Evolutionary conservation across 2,113 vertebrate species (phyloP).

Genomic region (Lepus europaeus): DNA sequence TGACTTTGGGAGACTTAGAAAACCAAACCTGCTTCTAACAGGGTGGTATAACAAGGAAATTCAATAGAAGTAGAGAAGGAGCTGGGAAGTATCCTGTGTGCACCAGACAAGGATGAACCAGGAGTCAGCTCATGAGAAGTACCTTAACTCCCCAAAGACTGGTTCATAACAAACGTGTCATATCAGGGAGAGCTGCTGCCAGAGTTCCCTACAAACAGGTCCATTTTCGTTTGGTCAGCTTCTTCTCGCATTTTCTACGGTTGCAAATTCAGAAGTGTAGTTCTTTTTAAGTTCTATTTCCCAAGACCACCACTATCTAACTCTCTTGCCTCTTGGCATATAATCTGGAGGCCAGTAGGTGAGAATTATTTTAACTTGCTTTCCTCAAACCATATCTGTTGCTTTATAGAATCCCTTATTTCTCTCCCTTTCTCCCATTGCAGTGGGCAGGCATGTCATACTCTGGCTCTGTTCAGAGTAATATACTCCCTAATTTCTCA

Average conservation of each 20-base stretch:
- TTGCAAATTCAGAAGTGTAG: background rate
- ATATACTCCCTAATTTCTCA: background rate
- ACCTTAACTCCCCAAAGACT: background rate
- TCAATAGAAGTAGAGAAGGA: background rate
- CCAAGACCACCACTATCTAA: background rate
- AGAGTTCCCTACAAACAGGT: background rate
- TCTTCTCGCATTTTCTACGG: background rate
- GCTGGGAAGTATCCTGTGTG: background rate
- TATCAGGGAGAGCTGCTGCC: background rate
- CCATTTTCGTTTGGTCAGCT: background rate
- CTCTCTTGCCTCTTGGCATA: background rate
- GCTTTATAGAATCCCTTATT: background rate
- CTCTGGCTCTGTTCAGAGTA: background rate
- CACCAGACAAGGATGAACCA: accelerated
- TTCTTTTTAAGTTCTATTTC: background rate
- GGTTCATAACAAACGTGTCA: background rate
- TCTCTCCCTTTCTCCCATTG: background rate
- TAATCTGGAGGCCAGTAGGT: background rate
- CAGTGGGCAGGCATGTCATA: background rate
- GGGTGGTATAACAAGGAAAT: background rate
- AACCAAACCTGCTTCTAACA: background rate
- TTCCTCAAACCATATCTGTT: background rate
- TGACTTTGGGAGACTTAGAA: background rate
- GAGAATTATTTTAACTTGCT: background rate
- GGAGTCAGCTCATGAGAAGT: no score